Percentiles rank a stretch among this genome's conserved stretches.
phyloP scores from a whole-genome alignment of 1,140 invertebrate species.

The Hylaeus volcanicus region DNA sequence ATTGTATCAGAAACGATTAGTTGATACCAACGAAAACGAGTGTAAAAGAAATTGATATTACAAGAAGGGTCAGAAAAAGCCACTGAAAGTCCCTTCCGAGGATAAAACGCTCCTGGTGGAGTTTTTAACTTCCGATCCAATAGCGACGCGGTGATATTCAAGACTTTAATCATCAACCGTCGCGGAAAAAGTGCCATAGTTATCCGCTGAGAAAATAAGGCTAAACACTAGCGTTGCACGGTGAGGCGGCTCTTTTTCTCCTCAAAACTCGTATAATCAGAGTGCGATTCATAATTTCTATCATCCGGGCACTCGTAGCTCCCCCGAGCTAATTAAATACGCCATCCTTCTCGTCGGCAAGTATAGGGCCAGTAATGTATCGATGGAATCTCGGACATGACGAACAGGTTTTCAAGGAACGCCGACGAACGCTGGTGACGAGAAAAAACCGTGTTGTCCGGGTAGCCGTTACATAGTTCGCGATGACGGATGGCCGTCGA shows the following conservation, averaged over 20 bases:
- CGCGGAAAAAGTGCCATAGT: constrained; percentile 9
- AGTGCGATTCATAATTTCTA: constrained; percentile 35
- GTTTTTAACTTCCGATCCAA: neutral
- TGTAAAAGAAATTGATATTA: constrained; percentile 13
- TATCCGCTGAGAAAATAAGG: constrained; percentile 6
- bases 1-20: no score
- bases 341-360: neutral
- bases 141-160: neutral
- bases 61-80: neutral
- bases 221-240: neutral
- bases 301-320: constrained; percentile 3
- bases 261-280: constrained; percentile 18
- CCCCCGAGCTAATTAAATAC: constrained; percentile 31
- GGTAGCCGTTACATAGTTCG: neutral
- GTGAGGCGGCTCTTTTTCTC: constrained; percentile 23
- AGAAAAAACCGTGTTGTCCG: constrained; percentile 6
- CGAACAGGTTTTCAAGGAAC: constrained; percentile 34
- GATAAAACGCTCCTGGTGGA: neutral
- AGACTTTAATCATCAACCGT: neutral
- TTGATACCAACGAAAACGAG: no score
- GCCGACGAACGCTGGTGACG: constrained; percentile 8
- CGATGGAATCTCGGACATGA: constrained; percentile 25
- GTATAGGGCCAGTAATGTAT: constrained; percentile 16
- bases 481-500: constrained; percentile 6
- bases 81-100: neutral